Evolutionary conservation across 92 coral and sea anemone species (phyloP), one percentile per base, ranked within the genome.

Genomic region (Actinostola sp.): DNA sequence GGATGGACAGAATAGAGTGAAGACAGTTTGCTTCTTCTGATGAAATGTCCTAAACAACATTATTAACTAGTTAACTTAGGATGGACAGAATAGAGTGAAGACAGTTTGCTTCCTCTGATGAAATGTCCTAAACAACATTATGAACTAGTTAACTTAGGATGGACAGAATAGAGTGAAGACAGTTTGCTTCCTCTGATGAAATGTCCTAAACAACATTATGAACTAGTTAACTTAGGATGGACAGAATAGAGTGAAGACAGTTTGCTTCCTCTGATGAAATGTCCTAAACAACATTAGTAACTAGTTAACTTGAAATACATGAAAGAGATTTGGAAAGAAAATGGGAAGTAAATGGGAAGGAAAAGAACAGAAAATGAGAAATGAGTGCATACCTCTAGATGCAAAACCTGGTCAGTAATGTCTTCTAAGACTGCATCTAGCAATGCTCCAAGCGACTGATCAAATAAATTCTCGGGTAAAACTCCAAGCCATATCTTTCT

Each of bases 401-500:
- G 72, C 16, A 91, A 71, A 49, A 94, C 88, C 48, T 94, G 89
- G 27, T 76, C 82, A 20, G 76, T 76, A 28, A 94, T 77, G 30
- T 72, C 73, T 52, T 82, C 86, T 6, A 94, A 51, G 9, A 86
- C 97, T 42, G 85, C 92, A 71, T 94, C 93, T 44, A 91, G 83
- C 35, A 94, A 79, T 24, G 95, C 75, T 17, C 98, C 98, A 38
- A 94, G 80, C 1, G 98, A 86, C 56, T 89, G 89, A 34, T 78
- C 66, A 61, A 89, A 82, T 11, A 94, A 76, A 52, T 91, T 80
- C 25, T 63, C 71, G 27, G 98, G 98, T 49, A 94, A 55, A 54
- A 94, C 77, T 20, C 89, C 98, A 61, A 82, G 84, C 98, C 97
- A 94, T 21, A 94, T 88, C 71, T 89, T 92, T 23, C 85, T 89